phyloP scores from a whole-genome alignment of 2,797 vertebrate species.

The Schizopygopsis malacanthus region DNA sequence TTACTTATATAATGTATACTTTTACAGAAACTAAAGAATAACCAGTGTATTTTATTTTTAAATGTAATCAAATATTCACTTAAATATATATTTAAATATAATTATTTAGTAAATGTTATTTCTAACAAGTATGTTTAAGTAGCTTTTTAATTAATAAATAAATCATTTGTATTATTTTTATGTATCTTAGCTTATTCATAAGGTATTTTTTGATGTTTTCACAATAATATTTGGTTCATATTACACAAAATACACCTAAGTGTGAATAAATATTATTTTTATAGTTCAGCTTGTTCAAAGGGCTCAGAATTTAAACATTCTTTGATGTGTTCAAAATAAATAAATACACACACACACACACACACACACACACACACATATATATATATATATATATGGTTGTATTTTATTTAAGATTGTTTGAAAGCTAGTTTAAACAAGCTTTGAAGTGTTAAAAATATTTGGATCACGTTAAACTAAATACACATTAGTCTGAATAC shows the following conservation, averaged over 20 bases:
- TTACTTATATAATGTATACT: background rate
- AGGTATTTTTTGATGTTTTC: background rate
- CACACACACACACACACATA: no score
- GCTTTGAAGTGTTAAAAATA: background rate
- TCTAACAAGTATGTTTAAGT: background rate
- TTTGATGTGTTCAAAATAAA: background rate
- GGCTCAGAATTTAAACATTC: background rate
- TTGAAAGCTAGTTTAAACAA: background rate
- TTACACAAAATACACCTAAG: background rate
- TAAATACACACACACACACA: background rate
- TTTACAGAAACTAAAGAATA: background rate
- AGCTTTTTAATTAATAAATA: background rate
- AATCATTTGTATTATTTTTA: background rate
- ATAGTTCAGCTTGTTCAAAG: background rate
- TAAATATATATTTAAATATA: no score
- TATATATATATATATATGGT: no score
- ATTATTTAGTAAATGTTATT: background rate
- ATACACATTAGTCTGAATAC: background rate
- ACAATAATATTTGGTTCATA: background rate
- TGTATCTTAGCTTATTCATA: background rate
- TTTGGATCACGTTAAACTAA: background rate
- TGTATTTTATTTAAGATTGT: background rate
- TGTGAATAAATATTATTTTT: background rate
- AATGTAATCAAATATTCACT: no score
- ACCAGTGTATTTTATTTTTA: background rate